Base-by-base conservation (phyloP, 2,113 vertebrate species). In the Grammatotria lemairii region DNA sequence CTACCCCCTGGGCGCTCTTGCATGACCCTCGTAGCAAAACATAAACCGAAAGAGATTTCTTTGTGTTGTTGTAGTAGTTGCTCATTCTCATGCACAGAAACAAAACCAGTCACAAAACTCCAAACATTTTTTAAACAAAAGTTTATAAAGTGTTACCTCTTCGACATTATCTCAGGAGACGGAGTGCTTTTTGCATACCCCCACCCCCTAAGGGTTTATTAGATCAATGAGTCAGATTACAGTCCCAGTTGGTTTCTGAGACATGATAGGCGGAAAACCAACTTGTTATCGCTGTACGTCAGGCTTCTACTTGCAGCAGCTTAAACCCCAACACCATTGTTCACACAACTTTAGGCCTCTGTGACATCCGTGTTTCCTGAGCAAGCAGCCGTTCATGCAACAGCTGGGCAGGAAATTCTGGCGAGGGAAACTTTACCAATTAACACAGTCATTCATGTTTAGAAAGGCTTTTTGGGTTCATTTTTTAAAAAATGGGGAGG, bases 261-360 rank as follows among this genome's bases (percentile, higher is more conserved):
- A 49, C 4, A 4, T 60, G 19, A 65, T 13, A 54, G 75, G 40
- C 65, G 81, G 80, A 75, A 54, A 49, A 45, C n/a, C 21, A 21
- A 33, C 8, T 81, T 10, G 68, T 88, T 92, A 90, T 90, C 86
- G 80, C 21, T 65, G 87, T 85, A 89, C 85, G 85, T 70, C 85
- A 86, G 78, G 57, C 88, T 84, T 38, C 11, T 4, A 78, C 63
- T 35, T 13, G 55, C 14, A 63, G 42, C 87, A 78, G 81, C 63
- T 73, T 78, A 26, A 85, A 84, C 38, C 65, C 47, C 13, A 5
- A 23, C 8, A 11, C 55, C 57, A 80, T 63, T 79, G 85, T 84
- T 84, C 55, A 54, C 40, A 84, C 81, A 82, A 23, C 26, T 33
- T 68, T 83, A 63, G 85, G 26, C 16, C 54, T 47, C 82, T 38